Base-by-base conservation (phyloP, 2,888 invertebrate species). In the Phalera bucephala region DNA sequence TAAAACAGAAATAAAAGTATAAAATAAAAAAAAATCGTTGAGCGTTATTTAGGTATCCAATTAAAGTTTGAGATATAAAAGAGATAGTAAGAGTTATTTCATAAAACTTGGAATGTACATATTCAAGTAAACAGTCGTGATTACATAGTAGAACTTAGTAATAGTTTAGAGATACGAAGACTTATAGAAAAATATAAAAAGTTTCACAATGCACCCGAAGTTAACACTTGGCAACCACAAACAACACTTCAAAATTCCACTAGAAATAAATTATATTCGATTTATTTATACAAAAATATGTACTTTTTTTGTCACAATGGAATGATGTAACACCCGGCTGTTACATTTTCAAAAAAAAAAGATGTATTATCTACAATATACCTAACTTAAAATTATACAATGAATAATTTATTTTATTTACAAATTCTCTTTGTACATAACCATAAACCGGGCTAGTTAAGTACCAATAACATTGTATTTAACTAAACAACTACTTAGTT, bases 231-330 rank as follows among this genome's bases (percentile, higher is more conserved):
- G 66, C 67, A 65, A 67, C 62, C 63, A 51, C 79, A 79, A 15
- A 83, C 81, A 77, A 72, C 79, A 76, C 74, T 57, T 75, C 72
- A 69, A 78, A 80, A 82, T 83, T 84, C 76, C 75, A 73, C 84
- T 86, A 84, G 69, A 74, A 75, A 86, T 86, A 87, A 86, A 82
- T 87, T 85, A 87, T 78, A 80, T 74, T 74, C 71, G 57, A 75
- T 71, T 72, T 72, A 17, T 69, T 65, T 62, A 67, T 60, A 52
- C 47, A 62, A 52, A 61, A 62, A 67, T 63, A 65, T 63, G 65
- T 67, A 54, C 41, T 39, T 40, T 45, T 40, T 49, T 45, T 28
- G 35, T 52, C 38, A 52, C 63, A 68, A 73, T 67, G 75, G 79
- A 77, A 79, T 73, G 77, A 74, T 62, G 62, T 69, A 65, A 65